Evolutionary conservation across 2,888 invertebrate species (phyloP).

Genomic region (Caenorhabditis sulstoni): DNA sequence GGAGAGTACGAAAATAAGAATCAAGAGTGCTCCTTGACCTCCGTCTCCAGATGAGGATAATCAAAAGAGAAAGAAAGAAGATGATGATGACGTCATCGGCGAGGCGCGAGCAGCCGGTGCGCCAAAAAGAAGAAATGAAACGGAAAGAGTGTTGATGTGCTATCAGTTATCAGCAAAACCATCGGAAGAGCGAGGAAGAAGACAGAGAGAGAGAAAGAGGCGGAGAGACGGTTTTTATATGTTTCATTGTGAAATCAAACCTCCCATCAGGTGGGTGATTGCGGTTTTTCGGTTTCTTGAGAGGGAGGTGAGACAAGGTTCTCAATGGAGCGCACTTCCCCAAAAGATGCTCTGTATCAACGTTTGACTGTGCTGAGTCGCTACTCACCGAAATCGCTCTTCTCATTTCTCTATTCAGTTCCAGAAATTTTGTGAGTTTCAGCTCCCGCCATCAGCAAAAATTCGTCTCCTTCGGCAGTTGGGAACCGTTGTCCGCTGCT

Average conservation of each 20-base stretch:
- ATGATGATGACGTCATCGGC: slow-evolving; percentile 38
- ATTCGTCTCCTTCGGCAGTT: background rate
- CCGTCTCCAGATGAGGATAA: slow-evolving; percentile 41
- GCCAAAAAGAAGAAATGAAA: slow-evolving; percentile 30
- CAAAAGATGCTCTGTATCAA: too few species aligned
- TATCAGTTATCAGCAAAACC: slow-evolving; percentile 44
- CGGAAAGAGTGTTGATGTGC: slow-evolving; percentile 25
- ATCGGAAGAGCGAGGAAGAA: background rate
- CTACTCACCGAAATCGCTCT: too few species aligned
- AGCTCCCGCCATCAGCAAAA: too few species aligned
- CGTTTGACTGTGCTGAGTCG: too few species aligned
- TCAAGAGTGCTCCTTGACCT: slow-evolving; percentile 19
- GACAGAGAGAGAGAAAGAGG: slow-evolving; percentile 25
- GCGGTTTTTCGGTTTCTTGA: too few species aligned
- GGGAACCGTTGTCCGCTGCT: background rate
- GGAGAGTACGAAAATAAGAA: slow-evolving; percentile 20
- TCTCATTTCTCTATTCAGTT: too few species aligned
- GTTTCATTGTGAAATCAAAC: too few species aligned
- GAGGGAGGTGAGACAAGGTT: too few species aligned
- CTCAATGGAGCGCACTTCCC: too few species aligned
- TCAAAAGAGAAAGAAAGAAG: slow-evolving; percentile 48
- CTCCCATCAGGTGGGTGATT: slow-evolving; percentile 3
- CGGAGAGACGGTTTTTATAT: slow-evolving; percentile 5
- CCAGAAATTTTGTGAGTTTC: background rate
- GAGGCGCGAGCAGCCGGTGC: slow-evolving; percentile 24